Percentiles rank a stretch among this genome's conserved stretches.
Conservation (phyloP, 2,113 vertebrate species). For the Glaucidium brasilianum region DNA sequence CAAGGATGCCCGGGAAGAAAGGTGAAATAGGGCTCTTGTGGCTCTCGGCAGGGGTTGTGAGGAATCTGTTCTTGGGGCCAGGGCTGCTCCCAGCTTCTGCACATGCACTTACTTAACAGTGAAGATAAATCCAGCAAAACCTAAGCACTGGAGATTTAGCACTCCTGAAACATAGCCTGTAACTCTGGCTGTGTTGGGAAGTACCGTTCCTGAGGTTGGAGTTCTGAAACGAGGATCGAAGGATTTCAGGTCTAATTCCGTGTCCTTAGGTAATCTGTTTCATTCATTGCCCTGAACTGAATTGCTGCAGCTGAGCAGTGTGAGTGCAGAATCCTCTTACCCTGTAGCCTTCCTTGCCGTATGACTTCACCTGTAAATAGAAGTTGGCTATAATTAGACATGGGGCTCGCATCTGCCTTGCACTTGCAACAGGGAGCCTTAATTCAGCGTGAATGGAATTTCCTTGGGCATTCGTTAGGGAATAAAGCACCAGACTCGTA, state of each 20-base stretch:
- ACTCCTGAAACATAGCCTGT: neutral
- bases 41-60: neutral
- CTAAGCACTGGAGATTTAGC: fast-evolving
- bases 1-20: neutral
- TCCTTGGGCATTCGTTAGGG: fast-evolving
- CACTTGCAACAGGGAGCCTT: neutral
- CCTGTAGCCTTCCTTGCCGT: neutral
- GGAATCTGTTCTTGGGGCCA: neutral
- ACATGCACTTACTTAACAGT: fast-evolving
- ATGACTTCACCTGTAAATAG: conserved; percentile 21
- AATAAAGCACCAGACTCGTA: neutral
- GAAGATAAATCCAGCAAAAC: neutral
- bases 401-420: neutral
- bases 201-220: fast-evolving
- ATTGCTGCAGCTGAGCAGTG: neutral
- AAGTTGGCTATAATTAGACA: neutral
- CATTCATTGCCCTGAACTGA: neutral
- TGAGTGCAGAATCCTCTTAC: conserved; percentile 25
- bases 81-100: neutral
- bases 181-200: neutral
- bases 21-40: neutral
- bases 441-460: neutral
- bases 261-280: neutral
- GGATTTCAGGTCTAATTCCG: neutral
- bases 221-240: neutral